Base-by-base conservation (phyloP, 37 sponge, comb jelly and placozoan genomes). In the Diacarnus erythraeanus region DNA sequence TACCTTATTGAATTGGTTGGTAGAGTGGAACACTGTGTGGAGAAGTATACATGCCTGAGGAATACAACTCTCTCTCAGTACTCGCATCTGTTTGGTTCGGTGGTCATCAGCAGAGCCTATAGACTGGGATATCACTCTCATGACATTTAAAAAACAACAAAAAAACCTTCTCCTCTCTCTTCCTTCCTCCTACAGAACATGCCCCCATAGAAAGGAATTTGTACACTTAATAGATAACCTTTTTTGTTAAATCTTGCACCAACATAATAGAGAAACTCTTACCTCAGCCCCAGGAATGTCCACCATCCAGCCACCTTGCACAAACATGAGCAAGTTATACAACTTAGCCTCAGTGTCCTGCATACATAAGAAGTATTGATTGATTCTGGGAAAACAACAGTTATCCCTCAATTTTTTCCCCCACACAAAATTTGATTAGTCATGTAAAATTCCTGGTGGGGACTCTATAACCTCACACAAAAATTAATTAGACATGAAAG, bases 281-380 rank as follows among this genome's bases (percentile, higher is more conserved):
- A 6, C 6, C 64, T 61, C 30, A 57, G 31, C 75, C 21, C 37
- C 68, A 21, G 69, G 74, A 2, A 69, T 67, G 76, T 91, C 95
- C 30, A 77, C 71, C 87, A 92, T 77, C 98, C 96, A 97, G 0
- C 98, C 95, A 39, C 92, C 87, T 40, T 80, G 81, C 35, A 59
- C 70, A 80, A 92, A 95, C 75, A 90, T 39, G 15, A 97, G 79
- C 9, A 97, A 91, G 71, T 87, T 78, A 39, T 89, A 71, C 41
- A 97, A 64, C 64, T 83, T 90, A 3, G 65, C 73, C 18, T 61
- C 81, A 2, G 80, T 84, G 26, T 88, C 90, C 95, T 94, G 65
- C 6, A 54, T 43, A 8, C 47, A 5, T 1, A 2, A 43, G 38
- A 59, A 69, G n/a, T 17, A 36, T 22, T 54, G 17, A 54, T 54